Base-by-base conservation (phyloP, 2,888 invertebrate genomes). In the Eledone cirrhosa region DNA sequence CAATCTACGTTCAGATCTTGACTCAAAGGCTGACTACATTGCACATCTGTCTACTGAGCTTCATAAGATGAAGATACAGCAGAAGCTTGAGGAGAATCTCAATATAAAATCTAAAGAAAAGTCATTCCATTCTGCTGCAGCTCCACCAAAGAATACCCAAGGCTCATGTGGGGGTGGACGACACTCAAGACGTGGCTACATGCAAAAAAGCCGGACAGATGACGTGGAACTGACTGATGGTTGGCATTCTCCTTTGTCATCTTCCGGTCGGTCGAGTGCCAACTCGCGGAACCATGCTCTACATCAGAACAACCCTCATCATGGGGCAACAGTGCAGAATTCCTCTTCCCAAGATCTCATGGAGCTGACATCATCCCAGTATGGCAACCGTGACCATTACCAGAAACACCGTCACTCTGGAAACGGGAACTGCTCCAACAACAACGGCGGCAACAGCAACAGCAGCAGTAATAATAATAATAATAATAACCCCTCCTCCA, bases 41-140 rank as follows among this genome's bases (percentile, higher is more conserved):
- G 89, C 88, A 7, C 87, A 86, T 78, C 84, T 88, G 41, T 88
- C 88, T 29, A 86, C 87, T 67, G 87, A 88, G 82, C 82, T 88
- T 22, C 85, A 87, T 78, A 86, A 86, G 80, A 80, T 85, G 22
- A 88, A 88, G 80, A 83, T 65, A 16, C 33, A 65, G 72, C 59
- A 67, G 27, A 69, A 41, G 8, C 47, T 69, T 27, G 80, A 76
- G 41, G 48, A 67, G 19, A 74, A 78, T 48, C 79, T 79, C 24
- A 79, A 80, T 63, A 78, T 83, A 41, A 80, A 72, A 7, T 78
- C 78, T 76, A 80, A 79, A 41, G 79, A 80, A 41, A 82, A 78
- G 81, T 29, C 80, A 80, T 75, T 67, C 75, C 24, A 82, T 78
- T 77, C 65, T 53, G 48, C 83, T 53, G 84, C 86, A 11, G 81